These are phyloP conservation scores for Microcebus tavaratra DNA, from an alignment of 2,113 vertebrate species.

Conservation along the genomic window DNA sequence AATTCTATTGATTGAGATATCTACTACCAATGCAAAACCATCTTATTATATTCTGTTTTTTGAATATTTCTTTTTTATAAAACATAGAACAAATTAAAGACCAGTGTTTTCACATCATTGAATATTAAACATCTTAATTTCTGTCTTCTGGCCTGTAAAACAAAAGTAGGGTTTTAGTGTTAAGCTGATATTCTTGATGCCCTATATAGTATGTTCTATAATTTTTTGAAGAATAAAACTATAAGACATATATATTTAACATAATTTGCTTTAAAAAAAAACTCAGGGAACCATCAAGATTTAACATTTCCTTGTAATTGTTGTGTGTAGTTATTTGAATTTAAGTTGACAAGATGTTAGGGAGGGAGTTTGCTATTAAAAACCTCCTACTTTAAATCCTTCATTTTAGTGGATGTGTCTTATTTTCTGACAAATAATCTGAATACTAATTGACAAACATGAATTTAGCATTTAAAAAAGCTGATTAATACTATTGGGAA, in stretches of 20 bases:
- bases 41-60: not conserved
- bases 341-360: not conserved
- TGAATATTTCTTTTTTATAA: constrained; percentile 9
- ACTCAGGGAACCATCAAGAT: not conserved
- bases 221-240: constrained; percentile 25
- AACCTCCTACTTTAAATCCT: not conserved
- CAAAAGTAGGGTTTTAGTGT: not conserved
- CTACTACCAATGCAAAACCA: not conserved
- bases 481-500: not conserved
- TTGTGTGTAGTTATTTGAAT: not conserved
- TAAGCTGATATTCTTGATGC: not conserved
- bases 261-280: not conserved
- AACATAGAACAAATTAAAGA: not conserved
- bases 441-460: not conserved
- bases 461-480: constrained; percentile 22
- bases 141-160: not conserved
- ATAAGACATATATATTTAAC: not conserved
- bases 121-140: not conserved
- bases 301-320: not conserved
- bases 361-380: not conserved
- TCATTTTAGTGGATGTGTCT: not conserved
- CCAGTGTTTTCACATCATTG: not conserved
- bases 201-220: not conserved
- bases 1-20: constrained; percentile 14
- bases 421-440: constrained; percentile 7